Conservation (phyloP, 2,888 invertebrate genomes). For the Stegophylla sp. region DNA sequence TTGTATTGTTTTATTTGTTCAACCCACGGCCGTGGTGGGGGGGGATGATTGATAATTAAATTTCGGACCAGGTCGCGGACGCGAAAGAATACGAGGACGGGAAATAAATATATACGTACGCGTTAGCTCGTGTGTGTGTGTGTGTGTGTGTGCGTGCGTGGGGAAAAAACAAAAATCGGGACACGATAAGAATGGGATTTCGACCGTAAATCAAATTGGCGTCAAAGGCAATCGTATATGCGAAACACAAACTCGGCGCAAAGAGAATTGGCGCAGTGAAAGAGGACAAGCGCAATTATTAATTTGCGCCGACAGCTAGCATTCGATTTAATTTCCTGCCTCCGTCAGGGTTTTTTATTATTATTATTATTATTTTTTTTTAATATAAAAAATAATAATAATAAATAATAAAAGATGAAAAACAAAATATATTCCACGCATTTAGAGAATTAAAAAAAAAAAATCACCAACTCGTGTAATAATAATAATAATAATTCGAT, state of each 20-base stretch:
- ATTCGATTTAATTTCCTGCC: constrained; percentile 55
- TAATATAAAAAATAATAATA: too few species aligned
- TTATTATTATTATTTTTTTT: constrained; percentile 13
- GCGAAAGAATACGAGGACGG: not conserved
- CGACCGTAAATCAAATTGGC: constrained; percentile 54
- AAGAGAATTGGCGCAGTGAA: constrained; percentile 39
- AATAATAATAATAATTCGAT: too few species aligned
- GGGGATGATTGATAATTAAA: constrained; percentile 55
- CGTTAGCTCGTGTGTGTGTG: not conserved
- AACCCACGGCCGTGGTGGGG: not conserved
- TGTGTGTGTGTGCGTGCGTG: not conserved
- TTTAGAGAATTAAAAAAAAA: too few species aligned
- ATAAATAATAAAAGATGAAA: too few species aligned
- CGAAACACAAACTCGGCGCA: constrained; percentile 43
- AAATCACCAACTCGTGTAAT: too few species aligned
- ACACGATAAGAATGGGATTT: constrained; percentile 52
- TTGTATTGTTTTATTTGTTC: constrained; percentile 53
- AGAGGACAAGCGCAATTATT: constrained; percentile 51
- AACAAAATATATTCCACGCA: too few species aligned
- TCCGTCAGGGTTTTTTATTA: constrained; percentile 14
- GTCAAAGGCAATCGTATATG: constrained; percentile 58
- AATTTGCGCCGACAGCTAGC: constrained; percentile 49
- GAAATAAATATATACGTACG: not conserved
- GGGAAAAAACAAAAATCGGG: constrained; percentile 28
- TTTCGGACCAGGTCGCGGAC: not conserved